Conservation (phyloP, 2,888 invertebrate genomes). For the Ametastegia equiseti region DNA sequence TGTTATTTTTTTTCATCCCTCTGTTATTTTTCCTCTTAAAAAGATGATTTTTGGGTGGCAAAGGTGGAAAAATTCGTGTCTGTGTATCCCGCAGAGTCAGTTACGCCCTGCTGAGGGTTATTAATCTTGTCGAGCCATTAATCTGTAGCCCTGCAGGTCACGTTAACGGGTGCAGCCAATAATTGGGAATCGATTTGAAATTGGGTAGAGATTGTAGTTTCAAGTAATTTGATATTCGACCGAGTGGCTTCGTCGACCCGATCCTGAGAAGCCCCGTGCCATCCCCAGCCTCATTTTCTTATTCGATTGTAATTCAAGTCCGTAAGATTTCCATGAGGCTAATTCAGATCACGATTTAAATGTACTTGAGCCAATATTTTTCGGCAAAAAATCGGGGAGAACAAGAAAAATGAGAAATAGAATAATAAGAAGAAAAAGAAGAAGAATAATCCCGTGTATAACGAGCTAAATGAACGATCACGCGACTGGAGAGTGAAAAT, state of each 20-base stretch:
- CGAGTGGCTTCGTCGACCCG: not conserved
- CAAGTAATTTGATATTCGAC: not conserved
- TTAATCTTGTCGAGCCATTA: not conserved
- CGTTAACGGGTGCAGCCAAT: constrained; percentile 1
- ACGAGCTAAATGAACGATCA: no score
- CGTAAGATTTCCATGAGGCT: not conserved
- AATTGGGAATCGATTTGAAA: constrained; percentile 12
- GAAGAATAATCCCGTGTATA: not conserved
- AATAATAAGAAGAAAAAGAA: not conserved
- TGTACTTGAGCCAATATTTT: constrained; percentile 2
- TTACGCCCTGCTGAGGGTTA: not conserved
- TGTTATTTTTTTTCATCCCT: no score
- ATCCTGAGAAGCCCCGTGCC: not conserved
- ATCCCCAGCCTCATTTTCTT: not conserved
- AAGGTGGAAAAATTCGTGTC: not conserved
- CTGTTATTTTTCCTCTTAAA: no score
- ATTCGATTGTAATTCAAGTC: constrained; percentile 12
- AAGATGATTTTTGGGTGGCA: no score
- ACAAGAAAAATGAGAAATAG: not conserved
- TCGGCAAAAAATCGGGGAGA: not conserved
- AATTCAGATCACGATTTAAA: constrained; percentile 39
- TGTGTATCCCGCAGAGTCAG: no score
- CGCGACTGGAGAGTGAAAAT: not conserved
- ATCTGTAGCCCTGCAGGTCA: not conserved
- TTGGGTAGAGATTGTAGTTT: not conserved